Base-by-base conservation (phyloP, 2,797 vertebrate genomes). In the Neomorphus geoffroyi region DNA sequence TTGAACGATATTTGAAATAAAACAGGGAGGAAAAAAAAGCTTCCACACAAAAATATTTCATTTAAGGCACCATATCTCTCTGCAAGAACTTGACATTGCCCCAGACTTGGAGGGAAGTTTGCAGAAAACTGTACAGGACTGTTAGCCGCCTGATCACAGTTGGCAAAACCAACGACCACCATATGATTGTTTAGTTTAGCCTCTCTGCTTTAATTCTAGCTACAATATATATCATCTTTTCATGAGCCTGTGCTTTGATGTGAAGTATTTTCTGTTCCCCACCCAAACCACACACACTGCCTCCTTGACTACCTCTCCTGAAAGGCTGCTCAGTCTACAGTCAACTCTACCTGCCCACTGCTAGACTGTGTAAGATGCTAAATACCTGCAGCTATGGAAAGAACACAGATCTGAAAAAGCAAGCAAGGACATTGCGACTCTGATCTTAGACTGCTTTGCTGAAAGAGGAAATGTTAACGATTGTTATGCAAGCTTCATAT, bases 1-100 rank as follows among this genome's bases (percentile, higher is more conserved):
- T 79, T 80, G n/a, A 89, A 27, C 58, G 71, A 91, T 64, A 87
- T n/a, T 65, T 80, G 86, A 96, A 94, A 92, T 62, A 80, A 83
- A 93, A 71, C 69, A 93, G 70, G 65, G 50, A 92, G 26, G n/a
- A n/a, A n/a, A 82, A 61, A 86, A 43, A 71, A 37, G 66, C 65
- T 92, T 78, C 84, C 7, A 1, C 53, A 61, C 41, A 32, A 73
- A 82, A 78, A 54, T 67, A 93, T 54, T 92, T 91, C 65, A 66
- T 54, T 80, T 80, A 64, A 89, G 72, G 80, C 23, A 37, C 30
- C 6, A 14, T 65, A 75, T 65, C 72, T 94, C 79, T 85, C 16
- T 50, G 32, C 79, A 82, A 88, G 72, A 74, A 89, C 69, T 83
- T 93, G 41, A 84, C 65, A 71, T 30, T n/a, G 15, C 57, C 74